Conservation (phyloP, 92 coral and sea anemone species). For the Desmophyllum pertusum region DNA sequence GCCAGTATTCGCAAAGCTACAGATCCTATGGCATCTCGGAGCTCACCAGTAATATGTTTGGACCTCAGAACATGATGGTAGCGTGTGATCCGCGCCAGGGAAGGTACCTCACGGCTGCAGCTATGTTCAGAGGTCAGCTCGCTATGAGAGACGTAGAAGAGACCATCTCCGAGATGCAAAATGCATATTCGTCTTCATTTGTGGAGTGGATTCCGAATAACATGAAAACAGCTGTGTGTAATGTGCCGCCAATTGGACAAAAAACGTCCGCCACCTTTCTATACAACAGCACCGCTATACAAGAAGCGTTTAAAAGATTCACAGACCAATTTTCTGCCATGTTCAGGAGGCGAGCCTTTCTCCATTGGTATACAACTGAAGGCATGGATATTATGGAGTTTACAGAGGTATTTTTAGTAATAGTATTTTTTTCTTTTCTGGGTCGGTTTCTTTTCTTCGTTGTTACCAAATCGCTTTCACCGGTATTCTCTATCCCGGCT, state of each 20-base stretch:
- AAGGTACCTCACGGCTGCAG: slow-evolving; percentile 90
- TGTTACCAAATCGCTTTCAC: neutral
- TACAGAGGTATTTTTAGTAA: slow-evolving; percentile 72
- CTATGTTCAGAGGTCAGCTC: slow-evolving; percentile 96
- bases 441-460: neutral
- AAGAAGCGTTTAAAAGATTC: slow-evolving; percentile 90
- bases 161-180: slow-evolving; percentile 84
- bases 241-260: slow-evolving; percentile 90
- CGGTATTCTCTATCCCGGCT: too few species aligned
- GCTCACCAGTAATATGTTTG: slow-evolving; percentile 92
- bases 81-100: slow-evolving; percentile 99
- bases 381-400: slow-evolving; percentile 99
- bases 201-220: slow-evolving; percentile 99
- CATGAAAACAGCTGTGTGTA: slow-evolving; percentile 95
- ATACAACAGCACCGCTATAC: slow-evolving; percentile 96
- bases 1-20: slow-evolving; percentile 72
- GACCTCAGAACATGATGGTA: slow-evolving; percentile 97
- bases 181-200: slow-evolving; percentile 82
- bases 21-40: slow-evolving; percentile 85
- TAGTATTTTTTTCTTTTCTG: neutral
- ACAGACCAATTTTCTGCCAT: slow-evolving; percentile 96
- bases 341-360: slow-evolving; percentile 94
- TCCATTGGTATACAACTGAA: slow-evolving; percentile 97
- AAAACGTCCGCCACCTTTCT: slow-evolving; percentile 92
- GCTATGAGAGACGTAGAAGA: slow-evolving; percentile 98